Base-by-base conservation (phyloP, 2,797 vertebrate species). In the Syngnathus acus region DNA sequence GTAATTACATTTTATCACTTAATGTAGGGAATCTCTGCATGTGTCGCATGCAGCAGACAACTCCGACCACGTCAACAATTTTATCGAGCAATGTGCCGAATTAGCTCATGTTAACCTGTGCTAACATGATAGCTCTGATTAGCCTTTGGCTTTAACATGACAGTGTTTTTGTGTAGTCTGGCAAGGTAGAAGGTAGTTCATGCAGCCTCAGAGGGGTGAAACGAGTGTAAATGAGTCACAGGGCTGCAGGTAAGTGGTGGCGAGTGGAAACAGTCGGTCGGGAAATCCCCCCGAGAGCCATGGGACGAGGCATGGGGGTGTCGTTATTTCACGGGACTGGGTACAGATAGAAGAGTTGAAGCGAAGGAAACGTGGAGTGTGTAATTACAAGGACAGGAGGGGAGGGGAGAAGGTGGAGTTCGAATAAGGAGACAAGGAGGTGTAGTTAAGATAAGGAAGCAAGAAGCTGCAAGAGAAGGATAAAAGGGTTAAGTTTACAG, bases 261-360 rank as follows among this genome's bases (percentile, higher is more conserved):
- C 40, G 48, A 54, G 32, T 68, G 70, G 53, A 75, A 57, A 66
- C 63, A 70, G 26, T 16, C 21, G 64, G 40, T 21, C 14, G 43
- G 23, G 23, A 32, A 19, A 7, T 73, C 78, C 63, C 70, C 26
- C 1, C 0, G 72, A 74, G 75, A 70, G 65, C 48, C 73, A 78
- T 82, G 77, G 74, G 66, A 23, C 39, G 66, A 21, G 0, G 1
- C 7, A 40, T 50, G 42, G 48, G 53, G 62, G 6, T 9, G 51
- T 0, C 3, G 37, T 37, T 53, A 62, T 21, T 62, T 62, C 62
- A 51, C 7, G 48, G 10, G 19, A 23, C 17, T 32, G 40, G 26
- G 26, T 23, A 9, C 26, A 37, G 58, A 55, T 0, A 9, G 45
- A 63, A 68, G 68, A 72, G 50, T 54, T 23, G 55, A 65, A 42